A percentile compares a stretch with the other conserved stretches of the same genome.
phyloP scores from a whole-genome alignment of 2,797 vertebrate genomes.

The Furcifer pardalis region DNA sequence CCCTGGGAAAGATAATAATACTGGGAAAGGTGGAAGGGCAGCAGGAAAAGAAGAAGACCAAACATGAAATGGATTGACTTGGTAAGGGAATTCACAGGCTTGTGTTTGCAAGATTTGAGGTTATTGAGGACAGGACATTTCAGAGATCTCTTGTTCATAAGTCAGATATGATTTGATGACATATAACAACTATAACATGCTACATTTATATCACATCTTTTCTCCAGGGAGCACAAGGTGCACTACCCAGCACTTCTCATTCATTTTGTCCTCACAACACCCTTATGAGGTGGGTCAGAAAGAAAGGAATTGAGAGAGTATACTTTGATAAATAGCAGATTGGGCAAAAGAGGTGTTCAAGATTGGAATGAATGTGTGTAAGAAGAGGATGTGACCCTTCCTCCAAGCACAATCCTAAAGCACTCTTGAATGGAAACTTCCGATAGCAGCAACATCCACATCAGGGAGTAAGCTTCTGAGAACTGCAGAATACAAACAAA shows the following conservation, averaged over 20 bases:
- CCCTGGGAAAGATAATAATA: no score
- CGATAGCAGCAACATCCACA: background rate
- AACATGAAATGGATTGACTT: no score
- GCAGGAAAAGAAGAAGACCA: no score
- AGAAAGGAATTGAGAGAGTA: background rate
- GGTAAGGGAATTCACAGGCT: no score
- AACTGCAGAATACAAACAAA: background rate
- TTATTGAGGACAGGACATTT: no score
- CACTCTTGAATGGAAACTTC: background rate
- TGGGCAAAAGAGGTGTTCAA: background rate
- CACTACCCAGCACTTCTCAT: background rate
- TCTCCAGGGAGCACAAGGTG: background rate
- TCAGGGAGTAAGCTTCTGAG: background rate
- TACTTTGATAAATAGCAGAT: background rate
- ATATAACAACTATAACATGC: no score
- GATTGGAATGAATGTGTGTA: background rate
- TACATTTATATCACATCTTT: background rate
- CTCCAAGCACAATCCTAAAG: background rate
- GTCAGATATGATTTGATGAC: no score
- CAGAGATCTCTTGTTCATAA: no score
- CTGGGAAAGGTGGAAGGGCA: no score
- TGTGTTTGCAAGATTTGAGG: no score
- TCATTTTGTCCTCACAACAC: background rate
- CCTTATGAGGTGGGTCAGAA: background rate
- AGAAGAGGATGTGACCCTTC: background rate